Percentiles rank a stretch among this genome's conserved stretches.
phyloP scores from a whole-genome alignment of 2,113 vertebrate genomes.

The Serranochromis macrocephalus region DNA sequence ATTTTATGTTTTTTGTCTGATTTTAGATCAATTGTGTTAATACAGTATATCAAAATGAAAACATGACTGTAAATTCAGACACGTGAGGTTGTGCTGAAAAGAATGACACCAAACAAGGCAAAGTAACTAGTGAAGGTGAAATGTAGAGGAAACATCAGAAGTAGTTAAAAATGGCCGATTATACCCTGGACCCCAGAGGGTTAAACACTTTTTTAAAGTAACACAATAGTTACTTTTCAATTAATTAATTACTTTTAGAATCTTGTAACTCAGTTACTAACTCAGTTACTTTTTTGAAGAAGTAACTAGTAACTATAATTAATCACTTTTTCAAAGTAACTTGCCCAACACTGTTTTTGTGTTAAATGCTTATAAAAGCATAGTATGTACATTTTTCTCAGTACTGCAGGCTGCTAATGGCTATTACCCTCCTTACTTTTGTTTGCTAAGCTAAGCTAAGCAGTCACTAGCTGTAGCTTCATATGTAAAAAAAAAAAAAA shows the following conservation, averaged over 20 bases:
- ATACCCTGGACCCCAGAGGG: rapidly evolving
- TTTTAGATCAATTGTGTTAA: rapidly evolving
- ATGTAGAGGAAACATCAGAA: background rate
- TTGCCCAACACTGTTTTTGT: background rate
- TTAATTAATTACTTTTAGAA: background rate
- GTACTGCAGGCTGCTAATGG: background rate
- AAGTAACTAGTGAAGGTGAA: background rate
- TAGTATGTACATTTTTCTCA: background rate
- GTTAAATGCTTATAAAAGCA: background rate
- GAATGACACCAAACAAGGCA: rapidly evolving
- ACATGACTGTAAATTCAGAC: rapidly evolving
- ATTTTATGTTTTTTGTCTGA: rapidly evolving
- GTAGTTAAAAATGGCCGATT: rapidly evolving
- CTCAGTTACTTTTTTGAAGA: background rate
- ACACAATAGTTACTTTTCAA: rapidly evolving
- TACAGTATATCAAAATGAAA: rapidly evolving
- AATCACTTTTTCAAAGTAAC: background rate
- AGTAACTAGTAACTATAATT: background rate
- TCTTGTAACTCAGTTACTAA: background rate
- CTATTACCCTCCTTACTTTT: background rate
- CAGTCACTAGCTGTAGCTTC: background rate
- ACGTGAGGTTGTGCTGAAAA: background rate
- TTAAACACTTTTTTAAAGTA: background rate
- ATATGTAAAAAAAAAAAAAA: background rate
- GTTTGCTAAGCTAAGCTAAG: background rate